These are phyloP conservation scores for Candoia aspera DNA, from an alignment of 2,113 vertebrate species.

Conservation along the genomic window DNA sequence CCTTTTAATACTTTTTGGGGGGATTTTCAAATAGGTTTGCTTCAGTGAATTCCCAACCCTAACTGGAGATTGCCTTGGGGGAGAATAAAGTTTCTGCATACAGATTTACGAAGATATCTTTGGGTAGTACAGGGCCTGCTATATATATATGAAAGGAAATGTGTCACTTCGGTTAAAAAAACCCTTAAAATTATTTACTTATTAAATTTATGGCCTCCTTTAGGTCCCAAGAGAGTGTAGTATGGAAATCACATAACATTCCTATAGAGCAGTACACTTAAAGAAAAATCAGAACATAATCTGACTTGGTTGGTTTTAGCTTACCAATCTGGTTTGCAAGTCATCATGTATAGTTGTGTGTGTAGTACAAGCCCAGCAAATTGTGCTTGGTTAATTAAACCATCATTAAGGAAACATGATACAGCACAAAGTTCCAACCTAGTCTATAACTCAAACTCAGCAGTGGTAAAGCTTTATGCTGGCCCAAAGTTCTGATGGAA, in stretches of 20 bases:
- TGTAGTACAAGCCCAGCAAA: too few relatives aligned
- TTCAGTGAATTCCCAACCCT: neutral
- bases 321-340: neutral
- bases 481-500: neutral
- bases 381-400: too few relatives aligned
- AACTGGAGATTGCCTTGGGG: neutral
- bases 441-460: too few relatives aligned
- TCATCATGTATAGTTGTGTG: too few relatives aligned
- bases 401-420: too few relatives aligned
- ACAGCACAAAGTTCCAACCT: too few relatives aligned
- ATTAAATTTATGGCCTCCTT: neutral
- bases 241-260: neutral
- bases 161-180: neutral
- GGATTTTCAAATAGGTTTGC: slow-evolving; percentile 10
- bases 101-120: neutral
- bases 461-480: neutral
- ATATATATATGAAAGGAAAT: neutral
- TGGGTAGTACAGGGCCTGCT: too few relatives aligned
- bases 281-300: neutral
- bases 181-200: neutral
- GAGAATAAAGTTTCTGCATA: neutral
- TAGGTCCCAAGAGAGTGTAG: neutral
- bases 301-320: neutral
- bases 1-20: slow-evolving; percentile 34
- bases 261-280: neutral